Percentiles rank a stretch among this genome's conserved stretches.
Conservation (phyloP, 2,797 vertebrate species). For the Mus caroli region DNA sequence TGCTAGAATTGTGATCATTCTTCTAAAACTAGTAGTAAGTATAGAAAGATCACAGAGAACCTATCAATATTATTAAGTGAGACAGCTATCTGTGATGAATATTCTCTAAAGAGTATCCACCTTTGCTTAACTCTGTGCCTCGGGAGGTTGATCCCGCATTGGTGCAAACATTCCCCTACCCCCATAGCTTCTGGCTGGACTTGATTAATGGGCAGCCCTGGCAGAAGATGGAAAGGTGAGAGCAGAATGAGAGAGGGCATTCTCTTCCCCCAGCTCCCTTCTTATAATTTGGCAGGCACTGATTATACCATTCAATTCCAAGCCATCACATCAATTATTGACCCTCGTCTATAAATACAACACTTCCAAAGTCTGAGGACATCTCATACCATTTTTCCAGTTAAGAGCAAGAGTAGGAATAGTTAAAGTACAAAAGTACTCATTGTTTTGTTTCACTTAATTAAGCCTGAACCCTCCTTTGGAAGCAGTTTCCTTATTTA, state of each 20-base stretch:
- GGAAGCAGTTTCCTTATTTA: conserved; percentile 56
- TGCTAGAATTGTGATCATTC: conserved; percentile 10
- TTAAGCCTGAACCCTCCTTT: conserved; percentile 22
- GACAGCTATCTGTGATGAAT: neutral
- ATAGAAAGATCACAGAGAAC: conserved; percentile 63
- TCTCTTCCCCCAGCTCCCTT: neutral
- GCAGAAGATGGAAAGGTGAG: neutral
- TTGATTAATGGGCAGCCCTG: neutral
- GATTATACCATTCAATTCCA: neutral
- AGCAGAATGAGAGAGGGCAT: neutral
- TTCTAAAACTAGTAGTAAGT: conserved; percentile 8
- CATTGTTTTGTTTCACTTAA: conserved; percentile 49
- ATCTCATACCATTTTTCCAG: neutral
- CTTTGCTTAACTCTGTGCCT: neutral
- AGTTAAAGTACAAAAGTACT: conserved; percentile 14
- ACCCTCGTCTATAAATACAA: neutral
- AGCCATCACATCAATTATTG: neutral
- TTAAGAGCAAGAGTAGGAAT: neutral
- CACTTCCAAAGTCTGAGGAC: conserved; percentile 21
- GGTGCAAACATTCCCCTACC: neutral
- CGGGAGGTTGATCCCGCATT: neutral
- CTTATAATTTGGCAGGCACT: neutral
- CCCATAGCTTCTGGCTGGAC: neutral
- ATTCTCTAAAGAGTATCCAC: conserved; percentile 24
- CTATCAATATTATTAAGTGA: neutral